A percentile compares a stretch with the other conserved stretches of the same genome.
Evolutionary conservation across 2,888 invertebrate species (phyloP).

Genomic region (Trachelus stipa): DNA sequence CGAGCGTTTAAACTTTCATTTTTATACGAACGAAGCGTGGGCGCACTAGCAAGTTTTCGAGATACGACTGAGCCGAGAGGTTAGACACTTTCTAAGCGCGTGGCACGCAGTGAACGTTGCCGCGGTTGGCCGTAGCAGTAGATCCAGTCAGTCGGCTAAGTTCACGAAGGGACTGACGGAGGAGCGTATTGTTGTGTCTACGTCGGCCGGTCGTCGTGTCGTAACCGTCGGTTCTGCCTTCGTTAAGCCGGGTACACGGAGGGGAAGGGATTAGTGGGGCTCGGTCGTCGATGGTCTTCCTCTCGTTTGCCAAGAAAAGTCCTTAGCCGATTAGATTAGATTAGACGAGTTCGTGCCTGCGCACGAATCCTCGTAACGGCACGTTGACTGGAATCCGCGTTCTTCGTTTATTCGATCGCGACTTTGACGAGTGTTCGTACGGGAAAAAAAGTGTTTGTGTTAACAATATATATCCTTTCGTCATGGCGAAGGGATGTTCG

Average conservation of each 20-base stretch:
- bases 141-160: neutral
- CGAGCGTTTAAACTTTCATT: slow-evolving; percentile 38
- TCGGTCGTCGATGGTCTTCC: neutral
- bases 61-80: slow-evolving; percentile 18
- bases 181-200: neutral
- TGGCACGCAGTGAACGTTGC: slow-evolving; percentile 22
- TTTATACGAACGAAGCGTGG: slow-evolving; percentile 33
- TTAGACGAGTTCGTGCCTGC: neutral
- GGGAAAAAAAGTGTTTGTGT: neutral
- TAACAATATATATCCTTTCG: neutral
- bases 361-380: neutral
- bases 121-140: neutral
- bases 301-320: neutral
- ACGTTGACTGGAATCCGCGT: neutral
- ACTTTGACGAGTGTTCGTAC: neutral
- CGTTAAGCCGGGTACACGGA: neutral
- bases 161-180: neutral
- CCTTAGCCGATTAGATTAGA: neutral
- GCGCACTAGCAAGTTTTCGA: slow-evolving; percentile 20
- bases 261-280: neutral
- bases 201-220: neutral
- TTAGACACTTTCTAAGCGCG: slow-evolving; percentile 36
- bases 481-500: neutral
- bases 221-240: neutral
- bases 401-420: neutral